Conservation (phyloP, 30 jellyfish, hydroid and myxozoan species). For the Hydra vulgaris region DNA sequence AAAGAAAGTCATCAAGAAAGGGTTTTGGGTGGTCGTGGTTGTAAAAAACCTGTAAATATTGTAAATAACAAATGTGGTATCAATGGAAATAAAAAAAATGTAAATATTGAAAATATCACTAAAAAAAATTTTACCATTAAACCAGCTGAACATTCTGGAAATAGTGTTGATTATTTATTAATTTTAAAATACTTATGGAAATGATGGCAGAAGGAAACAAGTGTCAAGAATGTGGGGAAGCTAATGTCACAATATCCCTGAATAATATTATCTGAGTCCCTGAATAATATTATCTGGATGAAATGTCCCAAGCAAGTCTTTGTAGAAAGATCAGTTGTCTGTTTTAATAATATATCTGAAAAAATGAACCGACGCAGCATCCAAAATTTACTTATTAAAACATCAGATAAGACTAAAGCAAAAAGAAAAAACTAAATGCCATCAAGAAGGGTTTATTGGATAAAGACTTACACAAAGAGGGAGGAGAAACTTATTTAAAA, state of each 20-base stretch:
- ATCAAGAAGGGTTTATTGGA: slow-evolving; percentile 6
- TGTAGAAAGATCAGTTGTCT: slow-evolving; percentile 6
- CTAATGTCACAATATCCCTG: neutral
- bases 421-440: slow-evolving; percentile 5
- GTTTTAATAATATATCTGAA: neutral
- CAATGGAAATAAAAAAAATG: too few species aligned
- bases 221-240: neutral
- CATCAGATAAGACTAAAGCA: neutral
- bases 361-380: slow-evolving; percentile 3
- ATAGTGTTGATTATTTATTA: neutral
- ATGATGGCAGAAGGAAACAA: neutral
- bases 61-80: too few species aligned
- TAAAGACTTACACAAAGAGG: slow-evolving; percentile 2
- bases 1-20: too few species aligned
- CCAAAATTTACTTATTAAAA: neutral
- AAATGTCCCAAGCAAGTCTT: slow-evolving; percentile 25
- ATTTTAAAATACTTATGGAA: neutral
- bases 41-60: too few species aligned
- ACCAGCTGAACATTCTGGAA: neutral
- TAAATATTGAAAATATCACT: too few species aligned
- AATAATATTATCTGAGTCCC: neutral
- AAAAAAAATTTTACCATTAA: neutral
- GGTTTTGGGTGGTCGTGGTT: too few species aligned
- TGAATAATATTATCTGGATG: slow-evolving; percentile 15
- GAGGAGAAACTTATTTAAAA: neutral